These are phyloP conservation scores for Sakesphorus luctuosus DNA, from an alignment of 2,113 vertebrate genomes.

Conservation along the genomic window DNA sequence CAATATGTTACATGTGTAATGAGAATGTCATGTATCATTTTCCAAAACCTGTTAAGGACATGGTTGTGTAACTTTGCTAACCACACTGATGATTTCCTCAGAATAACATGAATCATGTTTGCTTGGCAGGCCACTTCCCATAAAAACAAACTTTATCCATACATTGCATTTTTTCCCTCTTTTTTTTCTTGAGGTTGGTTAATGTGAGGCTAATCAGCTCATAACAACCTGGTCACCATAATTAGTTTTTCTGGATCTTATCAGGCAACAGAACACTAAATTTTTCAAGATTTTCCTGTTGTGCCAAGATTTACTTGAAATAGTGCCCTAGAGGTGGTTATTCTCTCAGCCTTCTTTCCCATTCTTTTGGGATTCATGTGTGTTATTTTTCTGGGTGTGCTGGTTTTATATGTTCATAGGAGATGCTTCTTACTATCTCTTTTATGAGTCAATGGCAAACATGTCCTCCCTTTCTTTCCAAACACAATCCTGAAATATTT, in stretches of 20 bases:
- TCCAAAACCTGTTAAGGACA: neutral
- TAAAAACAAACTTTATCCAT: neutral
- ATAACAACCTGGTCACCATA: neutral
- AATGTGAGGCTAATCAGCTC: neutral
- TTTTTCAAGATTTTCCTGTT: neutral
- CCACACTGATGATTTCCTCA: neutral
- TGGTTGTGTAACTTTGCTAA: neutral
- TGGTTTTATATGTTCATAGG: neutral
- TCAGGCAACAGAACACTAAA: neutral
- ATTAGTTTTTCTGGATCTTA: neutral
- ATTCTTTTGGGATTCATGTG: neutral
- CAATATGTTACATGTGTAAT: neutral
- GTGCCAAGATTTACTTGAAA: neutral
- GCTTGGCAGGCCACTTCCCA: neutral
- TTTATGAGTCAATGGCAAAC: neutral
- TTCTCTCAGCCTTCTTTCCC: neutral
- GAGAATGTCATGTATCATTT: neutral
- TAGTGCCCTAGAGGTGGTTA: neutral
- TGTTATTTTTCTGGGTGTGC: neutral
- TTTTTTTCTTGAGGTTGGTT: neutral
- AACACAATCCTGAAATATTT: neutral
- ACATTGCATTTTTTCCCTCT: neutral
- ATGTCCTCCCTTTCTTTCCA: neutral
- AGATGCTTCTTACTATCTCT: neutral
- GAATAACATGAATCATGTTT: neutral